Evolutionary conservation across 1,140 invertebrate species (phyloP).

Genomic region (Melipona quadrifasciata): DNA sequence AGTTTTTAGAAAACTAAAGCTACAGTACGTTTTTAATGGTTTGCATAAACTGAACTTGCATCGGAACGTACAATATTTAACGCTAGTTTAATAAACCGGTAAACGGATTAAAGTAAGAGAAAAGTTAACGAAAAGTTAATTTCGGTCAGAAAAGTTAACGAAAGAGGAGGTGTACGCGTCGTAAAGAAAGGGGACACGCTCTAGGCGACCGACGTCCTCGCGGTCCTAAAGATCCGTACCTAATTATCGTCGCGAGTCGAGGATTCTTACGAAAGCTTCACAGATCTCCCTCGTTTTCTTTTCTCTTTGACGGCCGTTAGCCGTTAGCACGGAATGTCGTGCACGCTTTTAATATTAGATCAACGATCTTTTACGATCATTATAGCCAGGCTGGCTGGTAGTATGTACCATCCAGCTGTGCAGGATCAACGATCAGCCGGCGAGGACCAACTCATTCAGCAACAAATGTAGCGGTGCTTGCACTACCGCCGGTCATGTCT

Average conservation of each 20-base stretch:
- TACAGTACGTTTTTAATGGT: too few species aligned
- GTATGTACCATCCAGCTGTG: conserved; percentile 35
- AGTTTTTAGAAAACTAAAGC: too few species aligned
- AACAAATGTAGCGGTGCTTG: conserved; percentile 61
- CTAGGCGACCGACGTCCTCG: not conserved
- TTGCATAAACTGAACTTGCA: too few species aligned
- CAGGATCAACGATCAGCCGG: conserved; percentile 50
- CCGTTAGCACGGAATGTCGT: not conserved
- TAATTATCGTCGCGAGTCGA: conserved; percentile 21
- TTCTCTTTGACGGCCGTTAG: not conserved
- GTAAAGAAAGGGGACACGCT: not conserved
- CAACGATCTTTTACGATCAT: conserved; percentile 45
- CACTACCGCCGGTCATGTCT: conserved; percentile 60
- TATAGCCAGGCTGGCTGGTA: conserved; percentile 30
- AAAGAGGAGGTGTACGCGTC: too few species aligned
- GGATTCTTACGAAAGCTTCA: not conserved
- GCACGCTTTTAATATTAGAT: conserved; percentile 39
- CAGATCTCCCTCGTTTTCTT: conserved; percentile 2
- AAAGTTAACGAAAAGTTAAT: too few species aligned
- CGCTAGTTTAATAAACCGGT: too few species aligned
- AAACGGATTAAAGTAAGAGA: too few species aligned
- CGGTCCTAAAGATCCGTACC: not conserved
- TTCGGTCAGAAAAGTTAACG: too few species aligned
- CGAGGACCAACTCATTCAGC: conserved; percentile 53
- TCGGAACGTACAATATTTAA: too few species aligned